Evolutionary conservation across 1,140 invertebrate genomes (phyloP).

Genomic region (Leptopilina boulardi): DNA sequence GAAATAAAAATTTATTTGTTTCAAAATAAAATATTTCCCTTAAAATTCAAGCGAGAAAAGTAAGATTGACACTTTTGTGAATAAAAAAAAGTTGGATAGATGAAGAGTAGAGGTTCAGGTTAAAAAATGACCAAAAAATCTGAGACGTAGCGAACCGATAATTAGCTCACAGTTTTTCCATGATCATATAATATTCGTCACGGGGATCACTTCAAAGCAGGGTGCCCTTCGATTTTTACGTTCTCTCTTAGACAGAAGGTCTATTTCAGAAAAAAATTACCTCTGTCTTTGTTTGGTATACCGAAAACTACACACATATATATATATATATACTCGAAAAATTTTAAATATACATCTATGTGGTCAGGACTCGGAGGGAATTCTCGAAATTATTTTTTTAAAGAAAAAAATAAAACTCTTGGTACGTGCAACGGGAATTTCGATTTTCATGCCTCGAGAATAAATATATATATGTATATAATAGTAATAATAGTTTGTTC

Average conservation of each 20-base stretch:
- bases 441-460: neutral
- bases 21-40: too few species aligned
- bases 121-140: conserved; percentile 8
- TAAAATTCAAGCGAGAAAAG: too few species aligned
- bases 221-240: neutral
- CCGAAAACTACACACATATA: too few species aligned
- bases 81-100: neutral
- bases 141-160: neutral
- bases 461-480: neutral
- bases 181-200: conserved; percentile 19
- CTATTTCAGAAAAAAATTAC: conserved; percentile 36
- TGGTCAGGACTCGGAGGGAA: neutral
- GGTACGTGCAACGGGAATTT: neutral
- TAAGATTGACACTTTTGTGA: neutral
- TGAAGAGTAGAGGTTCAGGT: neutral
- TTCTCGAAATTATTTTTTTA: neutral
- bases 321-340: neutral
- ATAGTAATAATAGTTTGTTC: neutral
- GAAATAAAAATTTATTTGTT: too few species aligned
- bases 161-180: conserved; percentile 23
- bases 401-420: neutral
- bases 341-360: conserved; percentile 10
- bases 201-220: conserved; percentile 17
- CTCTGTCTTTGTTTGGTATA: conserved; percentile 35
- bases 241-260: neutral